These are phyloP conservation scores for Xylota segnis DNA, from an alignment of 2,888 invertebrate species.

Conservation along the genomic window DNA sequence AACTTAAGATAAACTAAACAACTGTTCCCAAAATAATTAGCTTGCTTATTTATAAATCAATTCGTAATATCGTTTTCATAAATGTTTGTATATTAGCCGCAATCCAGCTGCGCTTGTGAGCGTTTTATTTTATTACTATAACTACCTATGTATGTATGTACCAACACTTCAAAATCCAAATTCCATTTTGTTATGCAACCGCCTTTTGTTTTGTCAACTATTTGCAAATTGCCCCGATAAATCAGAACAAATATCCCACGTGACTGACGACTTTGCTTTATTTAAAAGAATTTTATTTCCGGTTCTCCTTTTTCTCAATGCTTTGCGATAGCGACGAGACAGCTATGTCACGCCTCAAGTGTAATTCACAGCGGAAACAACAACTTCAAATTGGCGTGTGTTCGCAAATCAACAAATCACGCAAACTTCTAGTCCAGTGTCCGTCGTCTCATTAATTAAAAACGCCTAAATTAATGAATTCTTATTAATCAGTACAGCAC, in stretches of 20 bases:
- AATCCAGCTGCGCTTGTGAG: not conserved
- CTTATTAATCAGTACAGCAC: constrained; percentile 27
- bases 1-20: not conserved
- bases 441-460: constrained; percentile 46
- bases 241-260: constrained; percentile 2
- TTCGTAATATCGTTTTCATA: not conserved
- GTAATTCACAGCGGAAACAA: constrained; percentile 52
- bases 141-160: too few species aligned
- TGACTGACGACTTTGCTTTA: not conserved
- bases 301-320: not conserved
- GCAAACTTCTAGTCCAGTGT: constrained; percentile 41
- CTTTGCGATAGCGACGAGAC: constrained; percentile 5
- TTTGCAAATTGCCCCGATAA: not conserved
- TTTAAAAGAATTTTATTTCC: constrained; percentile 23
- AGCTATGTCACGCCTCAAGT: constrained; percentile 44
- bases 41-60: constrained; percentile 7
- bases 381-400: constrained; percentile 46
- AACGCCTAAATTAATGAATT: constrained; percentile 42
- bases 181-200: not conserved
- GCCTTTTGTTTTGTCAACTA: not conserved
- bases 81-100: not conserved
- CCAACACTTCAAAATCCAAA: not conserved
- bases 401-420: constrained; percentile 62
- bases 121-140: too few species aligned
- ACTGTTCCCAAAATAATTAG: not conserved